Base-by-base conservation (phyloP, 2,888 invertebrate genomes). In the Allolobophora icterica region DNA sequence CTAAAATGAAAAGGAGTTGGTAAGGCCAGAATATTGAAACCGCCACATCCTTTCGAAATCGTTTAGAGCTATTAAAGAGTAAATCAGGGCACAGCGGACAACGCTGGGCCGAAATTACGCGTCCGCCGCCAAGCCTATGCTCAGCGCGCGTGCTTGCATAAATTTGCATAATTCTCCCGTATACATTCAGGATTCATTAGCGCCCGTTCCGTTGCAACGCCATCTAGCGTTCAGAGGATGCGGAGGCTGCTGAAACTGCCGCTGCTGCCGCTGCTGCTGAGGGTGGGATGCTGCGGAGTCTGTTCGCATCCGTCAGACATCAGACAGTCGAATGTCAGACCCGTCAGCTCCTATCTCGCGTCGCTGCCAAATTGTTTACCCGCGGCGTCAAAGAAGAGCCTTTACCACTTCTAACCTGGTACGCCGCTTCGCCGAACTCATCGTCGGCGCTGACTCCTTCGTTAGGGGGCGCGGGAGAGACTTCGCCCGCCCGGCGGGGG, bases 311-410 rank as follows among this genome's bases (percentile, higher is more conserved):
- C 87, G 34, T 35, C 87, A 34, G 35, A 87, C 35, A 38, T 87
- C 87, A 34, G 87, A 87, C 87, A 87, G 33, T 34, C 38, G 87
- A 87, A 87, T 87, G 87, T 87, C 87, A 87, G 87, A 35, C 87
- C 87, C 33, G 35, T 35, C 87, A 87, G 87, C 38, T 38, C 38
- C 87, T 87, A 87, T 87, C 87, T 87, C 87, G 87, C 87, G 6
- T 33, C 87, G 87, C 87, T 87, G 87, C 38, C 87, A 87, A 87
- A 87, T 87, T 87, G 87, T 87, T 87, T 87, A 87, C 87, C 87
- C 87, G 87, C 38, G 35, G 87, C 87, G 87, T 87, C 87, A 87
- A 87, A 87, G 87, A 87, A 87, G 87, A 87, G n/a, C 38, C 87
- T 87, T 87, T 87, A 34, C 87, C 87, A 87, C 87, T 87, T 38